Conservation (phyloP, 2,888 invertebrate species). For the Furcula furcula region DNA sequence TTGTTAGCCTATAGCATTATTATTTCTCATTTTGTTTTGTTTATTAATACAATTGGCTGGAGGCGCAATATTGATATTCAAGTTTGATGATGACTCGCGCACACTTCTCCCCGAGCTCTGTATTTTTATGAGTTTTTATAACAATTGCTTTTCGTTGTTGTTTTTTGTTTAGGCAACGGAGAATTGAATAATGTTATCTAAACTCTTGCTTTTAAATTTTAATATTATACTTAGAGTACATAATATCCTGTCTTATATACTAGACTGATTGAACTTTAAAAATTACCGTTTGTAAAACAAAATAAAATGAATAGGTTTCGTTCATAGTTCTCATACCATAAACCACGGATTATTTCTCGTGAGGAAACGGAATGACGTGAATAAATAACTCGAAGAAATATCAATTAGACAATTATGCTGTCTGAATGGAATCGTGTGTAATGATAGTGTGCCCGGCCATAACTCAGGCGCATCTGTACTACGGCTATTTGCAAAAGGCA, state of each 20-base stretch:
- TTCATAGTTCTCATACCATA: conserved; percentile 44
- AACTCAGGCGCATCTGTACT: conserved; percentile 81
- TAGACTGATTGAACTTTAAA: no score
- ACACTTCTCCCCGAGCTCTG: conserved; percentile 65
- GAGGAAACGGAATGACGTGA: conserved; percentile 76
- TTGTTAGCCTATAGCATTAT: conserved; percentile 82
- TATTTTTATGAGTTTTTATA: conserved; percentile 73
- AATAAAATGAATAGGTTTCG: conserved; percentile 17
- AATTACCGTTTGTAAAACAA: conserved; percentile 11
- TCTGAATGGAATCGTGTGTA: conserved; percentile 82
- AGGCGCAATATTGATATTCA: conserved; percentile 82
- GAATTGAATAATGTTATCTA: conserved; percentile 33
- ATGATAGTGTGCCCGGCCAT: conserved; percentile 80
- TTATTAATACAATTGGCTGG: conserved; percentile 82
- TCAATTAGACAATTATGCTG: conserved; percentile 84
- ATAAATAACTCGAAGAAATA: conserved; percentile 82
- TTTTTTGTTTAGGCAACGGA: conserved; percentile 52
- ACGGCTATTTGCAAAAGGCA: conserved; percentile 78
- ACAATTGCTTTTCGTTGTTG: conserved; percentile 57
- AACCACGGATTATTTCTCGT: conserved; percentile 67
- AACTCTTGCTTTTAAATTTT: no score
- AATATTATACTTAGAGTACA: background rate
- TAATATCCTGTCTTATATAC: background rate
- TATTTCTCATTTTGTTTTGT: conserved; percentile 83
- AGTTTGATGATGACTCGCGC: conserved; percentile 79